Base-by-base conservation (phyloP, 2,113 vertebrate genomes). In the Nothocercus nigrocapillus region DNA sequence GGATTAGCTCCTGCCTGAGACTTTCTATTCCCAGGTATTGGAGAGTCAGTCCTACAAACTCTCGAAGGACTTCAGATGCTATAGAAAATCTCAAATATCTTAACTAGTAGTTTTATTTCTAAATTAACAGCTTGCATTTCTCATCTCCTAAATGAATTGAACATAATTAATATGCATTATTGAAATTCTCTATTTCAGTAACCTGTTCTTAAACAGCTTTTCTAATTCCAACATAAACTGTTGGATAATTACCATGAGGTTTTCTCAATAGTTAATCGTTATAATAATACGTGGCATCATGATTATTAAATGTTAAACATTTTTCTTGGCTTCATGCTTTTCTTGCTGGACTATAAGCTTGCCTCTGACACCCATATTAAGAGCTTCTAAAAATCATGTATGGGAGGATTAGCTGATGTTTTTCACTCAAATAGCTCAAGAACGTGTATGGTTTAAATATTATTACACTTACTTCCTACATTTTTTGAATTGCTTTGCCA, bases 1-100 rank as follows among this genome's bases (percentile, higher is more conserved):
- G 89, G 75, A 92, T 96, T 93, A 79, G 34, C 73, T 93, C 69
- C 73, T 93, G 69, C 90, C 53, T 28, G 64, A 90, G 80, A 20
- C 86, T 20, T 54, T 92, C 20, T 64, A 22, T 89, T 81, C 32
- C 38, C 13, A 83, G 64, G 44, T 89, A 7, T 64, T 75, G 79
- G 63, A 88, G 82, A 53, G 72, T 63, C 42, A 64, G 5, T 90
- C 42, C 45, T 40, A 21, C 7, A 42, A 32, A 1, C 38, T 88
- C 82, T 69, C 87, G 7, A 34, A 75, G 73, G 88, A 64, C 20
- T 86, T 80, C 2, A 4, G 85, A 93, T 63, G 34, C 82, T 94
- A 8, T 17, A 56, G 81, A 44, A 91, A 93, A 80, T 38, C 30
- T 91, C 32, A 42, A n/a, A 36, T 82, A 32, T 49, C 79, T 89